Base-by-base conservation (phyloP, 2,888 invertebrate species). In the Ectemnius continuus region DNA sequence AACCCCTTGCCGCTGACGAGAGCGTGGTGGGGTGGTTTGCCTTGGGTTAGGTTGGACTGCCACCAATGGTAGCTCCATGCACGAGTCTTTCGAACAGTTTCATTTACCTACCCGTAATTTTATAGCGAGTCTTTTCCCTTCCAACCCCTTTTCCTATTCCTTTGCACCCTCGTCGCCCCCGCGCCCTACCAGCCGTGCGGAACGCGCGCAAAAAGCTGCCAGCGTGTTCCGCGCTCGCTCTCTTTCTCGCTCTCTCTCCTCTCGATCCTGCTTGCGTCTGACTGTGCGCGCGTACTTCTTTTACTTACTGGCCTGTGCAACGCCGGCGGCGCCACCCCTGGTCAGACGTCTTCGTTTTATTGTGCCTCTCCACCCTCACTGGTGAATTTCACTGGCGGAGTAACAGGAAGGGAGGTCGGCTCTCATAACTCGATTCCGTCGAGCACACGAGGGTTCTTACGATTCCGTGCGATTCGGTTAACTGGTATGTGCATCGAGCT, bases 101-200 rank as follows among this genome's bases (percentile, higher is more conserved):
- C 85, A 84, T 84, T 85, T 85, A 84, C 85, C 80, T 81, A 79
- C 73, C 76, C 80, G 82, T 84, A 82, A 85, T 82, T 82, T 81
- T 79, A 79, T 78, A 82, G 73, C 60, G 68, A 58, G 63, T 62
- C 36, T 65, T 64, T 57, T 61, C 36, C 77, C 13, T 73, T 67
- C 23, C 70, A 48, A 26, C 48, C 59, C 73, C 61, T 46, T 59
- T 65, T 70, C 68, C 64, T 64, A 59, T 63, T 48, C 63, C 67
- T 67, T 61, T 47, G 64, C n/a, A 57, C 48, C 5, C 56, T 45
- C 23, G 20, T 46, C 61, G 28, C 64, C 26, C 59, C 48, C 20
- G 20, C 11, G 26, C 45, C 58, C 36, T 65, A 59, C 56, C 16
- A 58, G 20, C 61, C 61, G 47, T 57, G 63, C 23, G 60, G 23